phyloP scores from a whole-genome alignment of 2,113 vertebrate species.

The Onychostruthus taczanowskii region DNA sequence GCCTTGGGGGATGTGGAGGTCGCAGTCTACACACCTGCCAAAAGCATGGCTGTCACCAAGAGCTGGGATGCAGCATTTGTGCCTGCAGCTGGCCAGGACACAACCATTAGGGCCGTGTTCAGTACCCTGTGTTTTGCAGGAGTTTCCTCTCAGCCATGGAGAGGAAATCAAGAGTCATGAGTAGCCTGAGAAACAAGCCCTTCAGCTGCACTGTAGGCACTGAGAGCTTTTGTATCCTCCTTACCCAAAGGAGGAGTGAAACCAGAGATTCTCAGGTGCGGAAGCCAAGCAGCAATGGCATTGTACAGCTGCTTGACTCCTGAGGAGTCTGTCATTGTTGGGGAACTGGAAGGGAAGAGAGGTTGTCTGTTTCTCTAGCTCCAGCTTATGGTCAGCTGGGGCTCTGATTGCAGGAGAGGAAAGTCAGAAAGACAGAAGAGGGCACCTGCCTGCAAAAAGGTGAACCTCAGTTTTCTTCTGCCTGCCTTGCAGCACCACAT shows the following conservation, averaged over 20 bases:
- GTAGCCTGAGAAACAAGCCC: not conserved
- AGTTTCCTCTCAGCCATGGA: not conserved
- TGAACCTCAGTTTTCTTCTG: not conserved
- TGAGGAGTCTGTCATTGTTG: not conserved
- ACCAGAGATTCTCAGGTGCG: not conserved
- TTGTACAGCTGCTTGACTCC: not conserved
- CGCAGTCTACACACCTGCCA: not conserved
- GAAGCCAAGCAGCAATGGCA: not conserved
- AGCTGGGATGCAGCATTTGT: not conserved
- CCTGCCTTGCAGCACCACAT: not conserved
- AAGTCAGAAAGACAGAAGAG: not conserved
- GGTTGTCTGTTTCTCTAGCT: not conserved
- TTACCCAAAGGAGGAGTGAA: not conserved
- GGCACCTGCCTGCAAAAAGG: not conserved
- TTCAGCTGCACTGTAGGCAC: not conserved
- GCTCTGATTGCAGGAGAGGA: not conserved
- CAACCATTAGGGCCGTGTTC: rapidly evolving
- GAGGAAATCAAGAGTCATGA: not conserved
- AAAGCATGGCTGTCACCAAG: not conserved
- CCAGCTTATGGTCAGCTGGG: not conserved
- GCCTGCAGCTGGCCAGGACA: rapidly evolving
- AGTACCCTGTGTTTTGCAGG: not conserved
- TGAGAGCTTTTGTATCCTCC: not conserved
- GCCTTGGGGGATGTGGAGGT: rapidly evolving
- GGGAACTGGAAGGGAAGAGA: not conserved